Conservation (phyloP, 2,797 vertebrate species). For the Lacerta viridis region DNA sequence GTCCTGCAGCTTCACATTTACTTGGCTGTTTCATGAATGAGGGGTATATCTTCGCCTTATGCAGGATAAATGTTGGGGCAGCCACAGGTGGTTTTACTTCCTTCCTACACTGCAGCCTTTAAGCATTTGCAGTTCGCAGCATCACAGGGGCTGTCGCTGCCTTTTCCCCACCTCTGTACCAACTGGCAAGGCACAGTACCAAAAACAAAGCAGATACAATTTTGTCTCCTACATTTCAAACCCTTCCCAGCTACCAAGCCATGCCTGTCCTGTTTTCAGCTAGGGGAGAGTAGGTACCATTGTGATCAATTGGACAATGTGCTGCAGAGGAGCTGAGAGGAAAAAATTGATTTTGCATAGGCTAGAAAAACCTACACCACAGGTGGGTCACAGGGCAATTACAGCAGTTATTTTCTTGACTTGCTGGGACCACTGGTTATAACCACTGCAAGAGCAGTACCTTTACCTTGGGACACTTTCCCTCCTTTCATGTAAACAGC, state of each 20-base stretch:
- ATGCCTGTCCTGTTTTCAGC: neutral
- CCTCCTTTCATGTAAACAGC: neutral
- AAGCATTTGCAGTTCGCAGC: neutral
- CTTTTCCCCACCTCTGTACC: neutral
- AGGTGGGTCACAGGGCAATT: too few species aligned
- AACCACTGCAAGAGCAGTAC: neutral
- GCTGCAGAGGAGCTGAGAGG: neutral
- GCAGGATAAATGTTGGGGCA: neutral
- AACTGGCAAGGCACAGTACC: neutral
- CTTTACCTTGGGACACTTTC: neutral
- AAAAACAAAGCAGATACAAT: neutral
- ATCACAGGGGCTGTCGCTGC: neutral
- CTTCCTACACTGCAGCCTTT: neutral
- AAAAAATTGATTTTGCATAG: neutral
- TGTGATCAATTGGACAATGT: neutral
- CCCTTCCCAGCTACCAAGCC: too few species aligned
- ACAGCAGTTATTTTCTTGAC: too few species aligned
- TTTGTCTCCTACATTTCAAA: neutral
- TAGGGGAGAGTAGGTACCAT: neutral
- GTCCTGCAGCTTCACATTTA: neutral
- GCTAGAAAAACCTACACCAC: neutral
- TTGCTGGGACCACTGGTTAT: too few species aligned
- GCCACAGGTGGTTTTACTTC: neutral
- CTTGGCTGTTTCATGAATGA: neutral
- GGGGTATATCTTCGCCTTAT: slow-evolving; percentile 12